Evolutionary conservation across 1,140 invertebrate species (phyloP), one percentile per base, ranked within the genome.

Genomic region (Idris sp.): DNA sequence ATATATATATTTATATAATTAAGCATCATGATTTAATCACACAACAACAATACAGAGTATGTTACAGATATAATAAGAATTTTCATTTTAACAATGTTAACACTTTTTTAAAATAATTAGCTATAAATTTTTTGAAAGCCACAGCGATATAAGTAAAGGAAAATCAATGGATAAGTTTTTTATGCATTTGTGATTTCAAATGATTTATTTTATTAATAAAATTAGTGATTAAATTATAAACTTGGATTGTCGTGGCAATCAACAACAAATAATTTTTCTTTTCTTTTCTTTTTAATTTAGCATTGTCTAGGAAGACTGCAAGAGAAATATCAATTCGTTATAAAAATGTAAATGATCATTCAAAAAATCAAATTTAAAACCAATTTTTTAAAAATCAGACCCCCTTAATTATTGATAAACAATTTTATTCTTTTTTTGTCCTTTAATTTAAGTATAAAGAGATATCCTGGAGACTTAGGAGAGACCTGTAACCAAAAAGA

Each of bases 31-130:
- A 83, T 86, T 85, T 84, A 86, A 86, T 86, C 84, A 86, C 84
- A 86, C 84, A 86, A 86, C 84, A 86, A 85, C 83, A 86, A 86
- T 86, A 86, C 84, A 86, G 82, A 83, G 65, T 86, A 86, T 85
- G 76, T 86, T 86, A 86, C 81, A 86, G 81, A 83, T 85, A 83
- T 84, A 83, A 81, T 84, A 59, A 79, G 78, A 82, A 79, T 81
- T 79, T 83, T 36, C 64, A 73, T 75, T 81, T 82, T 77, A 84
- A 82, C 79, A 64, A 81, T 78, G 79, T 62, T 83, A 85, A 84
- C 82, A 84, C 81, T 85, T 76, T 41, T 35, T 56, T 74, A 33
- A 74, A 80, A 77, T 76, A 64, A 78, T 71, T 30, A n/a, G 48
- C 30, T 76, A 59, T 77, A 41, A 28, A 62, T 41, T 59, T 59